Evolutionary conservation across 2,113 vertebrate species (phyloP), one percentile per base, ranked within the genome.

Genomic region (Otolemur garnettii): DNA sequence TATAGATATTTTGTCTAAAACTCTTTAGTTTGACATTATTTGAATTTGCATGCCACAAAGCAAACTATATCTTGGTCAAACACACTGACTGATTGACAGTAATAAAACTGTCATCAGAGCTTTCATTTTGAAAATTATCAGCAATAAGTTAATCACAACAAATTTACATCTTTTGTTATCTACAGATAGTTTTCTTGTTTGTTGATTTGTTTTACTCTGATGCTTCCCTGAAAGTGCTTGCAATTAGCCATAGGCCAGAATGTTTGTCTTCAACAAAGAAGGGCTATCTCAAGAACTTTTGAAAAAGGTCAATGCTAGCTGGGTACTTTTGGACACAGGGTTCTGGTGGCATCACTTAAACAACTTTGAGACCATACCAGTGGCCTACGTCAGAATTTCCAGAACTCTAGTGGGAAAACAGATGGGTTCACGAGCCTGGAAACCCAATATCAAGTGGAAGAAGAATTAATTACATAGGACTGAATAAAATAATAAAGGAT

Each of bases 1-100:
- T 86, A 53, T 30, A 88, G 33, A 92, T 53, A 89, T 64, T 60
- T 92, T 85, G 45, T 33, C 30, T 62, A 84, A 94, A 92, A 72
- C 11, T 6, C 38, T 82, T 28, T 50, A 60, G 42, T 42, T 68
- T 80, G 19, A 84, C 11, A 83, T 89, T 79, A 28, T n/a, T 78
- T 77, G 79, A 87, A 78, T 91, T 94, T 88, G 1, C 14, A 84
- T 72, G 35, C 15, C 57, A 72, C n/a, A 38, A 71, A 79, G 74
- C 30, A 78, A 75, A 4, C 18, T 79, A 88, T 83, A 33, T 81
- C 14, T 24, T 74, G 42, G 53, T 68, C 72, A 96, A 75, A 57
- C 5, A 81, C 50, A 68, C 59, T 55, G 38, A 38, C 38, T 38
- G 55, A 38, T 38, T 38, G n/a, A n/a, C 38, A 38, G 38, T n/a